Evolutionary conservation across 2,797 vertebrate species (phyloP), one percentile per base, ranked within the genome.

Genomic region (Crossoptilon crossoptilon): DNA sequence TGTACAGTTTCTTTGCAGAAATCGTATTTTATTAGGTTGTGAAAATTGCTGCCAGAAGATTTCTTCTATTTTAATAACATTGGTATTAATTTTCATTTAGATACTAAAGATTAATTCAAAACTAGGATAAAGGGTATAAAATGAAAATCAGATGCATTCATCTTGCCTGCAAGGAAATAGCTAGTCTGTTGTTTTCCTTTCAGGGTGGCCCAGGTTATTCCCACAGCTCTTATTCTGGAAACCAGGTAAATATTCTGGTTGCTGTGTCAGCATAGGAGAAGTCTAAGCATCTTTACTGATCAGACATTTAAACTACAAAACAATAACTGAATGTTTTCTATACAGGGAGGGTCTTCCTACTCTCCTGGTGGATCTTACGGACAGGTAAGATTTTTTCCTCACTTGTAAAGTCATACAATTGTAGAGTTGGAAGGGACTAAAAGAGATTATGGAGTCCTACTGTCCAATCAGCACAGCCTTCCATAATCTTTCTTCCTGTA

Each of bases 201-300:
- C 60, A 96, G 95, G 87, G 55, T 0, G 81, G 63, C 22, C 84
- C 70, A 75, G 86, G 70, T 62, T 95, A 81, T n/a, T 86, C 84
- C 19, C 49, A 95, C 9, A 13, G 80, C 58, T 84, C 92, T 41
- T 94, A 91, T 29, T 88, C 84, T 0, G 67, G 77, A 6, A 87
- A 78, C 44, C 92, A 96, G 95, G 95, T 93, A 84, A 93, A 60
- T 48, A 80, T 51, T 86, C 27, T 33, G 33, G 5, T 35, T 35
- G 2, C 19, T 44, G 19, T 81, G 11, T 3, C n/a, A 75, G 44
- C 14, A 19, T 3, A 27, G 29, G 3, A 64, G 14, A 31, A 48
- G 12, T 27, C 19, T 37, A 17, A 43, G 62, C 41, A 11, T 43
- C 22, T 37, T 51, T 12, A 14, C 11, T 53, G 43, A 12, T 55